A percentile compares a stretch with the other conserved stretches of the same genome.
phyloP scores from a whole-genome alignment of 2,113 vertebrate genomes.

The Madoqua kirkii region DNA sequence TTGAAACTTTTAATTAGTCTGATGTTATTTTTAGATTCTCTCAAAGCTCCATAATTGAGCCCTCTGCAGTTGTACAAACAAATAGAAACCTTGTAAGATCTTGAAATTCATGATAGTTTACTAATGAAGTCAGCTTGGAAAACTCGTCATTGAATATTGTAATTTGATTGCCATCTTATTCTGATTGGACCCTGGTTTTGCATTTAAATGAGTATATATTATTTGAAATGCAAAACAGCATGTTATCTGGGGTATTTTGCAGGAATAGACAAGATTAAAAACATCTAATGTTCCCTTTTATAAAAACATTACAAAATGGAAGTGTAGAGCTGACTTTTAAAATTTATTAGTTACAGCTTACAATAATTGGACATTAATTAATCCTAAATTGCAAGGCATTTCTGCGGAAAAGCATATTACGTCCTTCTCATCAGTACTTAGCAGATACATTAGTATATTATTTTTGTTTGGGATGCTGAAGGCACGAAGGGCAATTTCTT shows the following conservation, averaged over 20 bases:
- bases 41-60: conserved; percentile 76
- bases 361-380: conserved; percentile 73
- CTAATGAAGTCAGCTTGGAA: conserved; percentile 79
- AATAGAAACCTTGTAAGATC: conserved; percentile 76
- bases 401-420: conserved; percentile 52
- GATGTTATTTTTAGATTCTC: conserved; percentile 77
- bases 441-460: conserved; percentile 56
- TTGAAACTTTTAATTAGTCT: conserved; percentile 78
- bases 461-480: conserved; percentile 44
- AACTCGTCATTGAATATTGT: conserved; percentile 79
- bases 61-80: conserved; percentile 78
- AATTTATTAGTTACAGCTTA: conserved; percentile 70
- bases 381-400: conserved; percentile 72
- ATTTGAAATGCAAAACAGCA: conserved; percentile 79
- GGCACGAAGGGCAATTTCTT: not conserved
- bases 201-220: conserved; percentile 77
- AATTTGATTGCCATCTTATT: conserved; percentile 81
- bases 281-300: conserved; percentile 73
- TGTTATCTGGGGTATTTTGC: conserved; percentile 77
- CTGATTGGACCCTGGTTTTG: conserved; percentile 81
- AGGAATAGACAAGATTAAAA: conserved; percentile 77
- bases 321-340: conserved; percentile 65
- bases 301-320: conserved; percentile 76
- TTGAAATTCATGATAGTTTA: conserved; percentile 80
- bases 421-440: conserved; percentile 42